phyloP scores from a whole-genome alignment of 1,140 invertebrate genomes.

The Halotydeus destructor region DNA sequence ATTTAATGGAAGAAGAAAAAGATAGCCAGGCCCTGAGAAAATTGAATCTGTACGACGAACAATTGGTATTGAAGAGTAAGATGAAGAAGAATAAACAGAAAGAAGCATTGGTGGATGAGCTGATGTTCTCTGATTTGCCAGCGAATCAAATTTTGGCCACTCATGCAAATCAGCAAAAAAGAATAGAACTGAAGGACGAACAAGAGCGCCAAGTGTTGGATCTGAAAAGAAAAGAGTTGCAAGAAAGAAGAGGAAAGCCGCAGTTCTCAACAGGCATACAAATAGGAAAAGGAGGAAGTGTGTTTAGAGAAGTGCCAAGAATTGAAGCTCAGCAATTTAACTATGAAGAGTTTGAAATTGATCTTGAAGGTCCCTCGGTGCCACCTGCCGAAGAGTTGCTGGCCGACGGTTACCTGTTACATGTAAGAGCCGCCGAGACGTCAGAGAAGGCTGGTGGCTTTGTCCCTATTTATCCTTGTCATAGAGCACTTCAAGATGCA shows the following conservation, averaged over 20 bases:
- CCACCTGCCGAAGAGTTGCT: slow-evolving; percentile 42
- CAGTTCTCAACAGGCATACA: slow-evolving; percentile 24
- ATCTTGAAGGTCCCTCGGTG: slow-evolving; percentile 43
- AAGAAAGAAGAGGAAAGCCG: slow-evolving; percentile 9
- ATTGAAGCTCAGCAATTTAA: slow-evolving; percentile 50
- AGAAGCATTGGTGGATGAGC: slow-evolving; percentile 73
- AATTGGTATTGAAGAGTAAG: slow-evolving; percentile 42
- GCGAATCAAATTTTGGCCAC: slow-evolving; percentile 65
- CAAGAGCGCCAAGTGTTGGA: slow-evolving; percentile 17
- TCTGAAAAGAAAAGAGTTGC: background rate
- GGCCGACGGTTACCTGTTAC: slow-evolving; percentile 43
- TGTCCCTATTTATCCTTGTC: slow-evolving; percentile 51
- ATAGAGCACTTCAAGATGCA: slow-evolving; percentile 70
- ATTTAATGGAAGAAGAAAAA: slow-evolving; percentile 58
- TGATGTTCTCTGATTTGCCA: slow-evolving; percentile 74
- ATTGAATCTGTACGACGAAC: slow-evolving; percentile 37
- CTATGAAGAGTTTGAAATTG: slow-evolving; percentile 37
- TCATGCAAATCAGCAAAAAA: slow-evolving; percentile 43
- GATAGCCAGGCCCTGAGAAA: slow-evolving; percentile 24
- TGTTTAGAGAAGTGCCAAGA: slow-evolving; percentile 35
- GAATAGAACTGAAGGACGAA: slow-evolving; percentile 36
- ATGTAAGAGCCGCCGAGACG: slow-evolving; percentile 46
- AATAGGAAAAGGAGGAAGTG: slow-evolving; percentile 17
- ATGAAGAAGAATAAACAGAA: slow-evolving; percentile 60
- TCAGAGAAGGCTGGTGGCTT: slow-evolving; percentile 72